These are phyloP conservation scores for Calidris pygmaea DNA, from an alignment of 2,113 vertebrate species.

Conservation along the genomic window DNA sequence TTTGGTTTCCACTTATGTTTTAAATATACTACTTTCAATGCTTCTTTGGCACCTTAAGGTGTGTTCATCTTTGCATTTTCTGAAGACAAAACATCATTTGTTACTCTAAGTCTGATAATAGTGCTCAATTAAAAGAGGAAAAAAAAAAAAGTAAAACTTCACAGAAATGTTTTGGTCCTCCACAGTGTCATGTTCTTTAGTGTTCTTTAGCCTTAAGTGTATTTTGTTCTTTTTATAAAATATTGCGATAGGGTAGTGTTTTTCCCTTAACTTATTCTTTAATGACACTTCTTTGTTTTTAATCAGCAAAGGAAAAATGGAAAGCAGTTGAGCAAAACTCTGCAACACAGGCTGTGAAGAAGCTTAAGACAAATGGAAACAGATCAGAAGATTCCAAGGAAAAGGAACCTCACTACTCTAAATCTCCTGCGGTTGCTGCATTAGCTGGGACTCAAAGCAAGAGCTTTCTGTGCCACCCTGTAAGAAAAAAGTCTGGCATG, in stretches of 20 bases:
- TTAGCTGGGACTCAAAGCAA: constrained; percentile 35
- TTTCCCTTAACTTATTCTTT: not conserved
- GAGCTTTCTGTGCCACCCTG: not conserved
- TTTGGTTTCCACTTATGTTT: not conserved
- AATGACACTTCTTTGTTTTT: constrained; percentile 21
- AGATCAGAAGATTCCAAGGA: not conserved
- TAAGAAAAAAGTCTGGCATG: not conserved
- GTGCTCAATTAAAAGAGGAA: not conserved
- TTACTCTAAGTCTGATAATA: not conserved
- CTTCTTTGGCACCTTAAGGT: not conserved
- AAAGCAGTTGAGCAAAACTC: constrained; percentile 26
- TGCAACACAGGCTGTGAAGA: constrained; percentile 8
- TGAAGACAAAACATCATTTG: not conserved
- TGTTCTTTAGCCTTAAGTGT: not conserved
- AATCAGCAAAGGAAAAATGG: constrained; percentile 54
- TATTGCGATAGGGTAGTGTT: not conserved
- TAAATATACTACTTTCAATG: not conserved
- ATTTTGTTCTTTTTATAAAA: not conserved
- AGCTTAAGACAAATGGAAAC: constrained; percentile 28
- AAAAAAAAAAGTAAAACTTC: not conserved
- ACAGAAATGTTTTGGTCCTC: not conserved
- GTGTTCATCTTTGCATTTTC: not conserved
- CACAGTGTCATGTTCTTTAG: not conserved
- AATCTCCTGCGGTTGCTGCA: constrained; percentile 7
- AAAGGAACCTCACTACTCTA: constrained; percentile 25